phyloP scores from a whole-genome alignment of 2,797 vertebrate species.

The Apodemus agrarius region DNA sequence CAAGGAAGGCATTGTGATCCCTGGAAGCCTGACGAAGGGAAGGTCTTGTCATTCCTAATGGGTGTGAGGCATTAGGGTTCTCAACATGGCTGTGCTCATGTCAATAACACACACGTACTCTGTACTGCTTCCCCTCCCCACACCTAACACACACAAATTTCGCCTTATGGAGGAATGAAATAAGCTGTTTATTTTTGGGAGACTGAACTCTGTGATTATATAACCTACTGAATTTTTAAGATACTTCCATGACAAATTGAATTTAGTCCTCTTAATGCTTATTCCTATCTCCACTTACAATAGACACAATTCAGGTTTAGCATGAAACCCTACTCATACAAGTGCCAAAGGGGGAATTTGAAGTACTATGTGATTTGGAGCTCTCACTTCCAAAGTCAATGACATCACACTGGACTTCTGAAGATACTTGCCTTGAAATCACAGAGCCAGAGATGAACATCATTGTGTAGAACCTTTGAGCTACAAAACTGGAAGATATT shows the following conservation, averaged over 20 bases:
- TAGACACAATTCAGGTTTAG: neutral
- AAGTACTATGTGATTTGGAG: neutral
- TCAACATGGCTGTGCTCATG: neutral
- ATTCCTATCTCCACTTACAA: neutral
- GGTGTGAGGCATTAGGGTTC: neutral
- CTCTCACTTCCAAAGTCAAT: neutral
- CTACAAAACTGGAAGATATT: neutral
- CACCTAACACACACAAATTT: neutral
- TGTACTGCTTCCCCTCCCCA: too few species aligned
- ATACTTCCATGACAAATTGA: neutral
- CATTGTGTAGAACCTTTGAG: neutral
- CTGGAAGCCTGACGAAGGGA: neutral
- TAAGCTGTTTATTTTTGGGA: neutral
- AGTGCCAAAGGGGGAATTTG: neutral
- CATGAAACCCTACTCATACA: neutral
- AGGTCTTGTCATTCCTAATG: neutral
- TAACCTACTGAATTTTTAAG: neutral
- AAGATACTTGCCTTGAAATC: constrained; percentile 34
- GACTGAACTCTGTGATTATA: constrained; percentile 4
- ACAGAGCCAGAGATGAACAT: constrained; percentile 24
- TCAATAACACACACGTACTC: neutral
- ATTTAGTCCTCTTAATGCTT: neutral
- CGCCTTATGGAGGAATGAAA: neutral
- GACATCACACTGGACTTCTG: neutral
- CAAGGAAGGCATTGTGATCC: neutral